Evolutionary conservation across 2,888 invertebrate genomes (phyloP).

Genomic region (Chrysolina oricalcia): DNA sequence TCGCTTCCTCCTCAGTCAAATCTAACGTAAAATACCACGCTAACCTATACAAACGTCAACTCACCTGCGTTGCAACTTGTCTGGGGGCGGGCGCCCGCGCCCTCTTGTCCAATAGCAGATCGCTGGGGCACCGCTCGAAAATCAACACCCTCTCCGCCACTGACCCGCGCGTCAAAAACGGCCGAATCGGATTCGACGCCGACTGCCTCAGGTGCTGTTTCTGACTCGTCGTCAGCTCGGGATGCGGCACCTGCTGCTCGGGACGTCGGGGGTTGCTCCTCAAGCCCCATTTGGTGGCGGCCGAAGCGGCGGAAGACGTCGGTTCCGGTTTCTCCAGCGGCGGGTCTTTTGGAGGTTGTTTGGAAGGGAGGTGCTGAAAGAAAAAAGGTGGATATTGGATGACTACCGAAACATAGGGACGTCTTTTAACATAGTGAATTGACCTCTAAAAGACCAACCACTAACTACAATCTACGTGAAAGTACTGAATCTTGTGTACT

Average conservation of each 20-base stretch:
- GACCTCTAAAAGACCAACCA: too few relatives aligned
- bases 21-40: not conserved
- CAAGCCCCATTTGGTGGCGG: slow-evolving; percentile 68
- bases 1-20: not conserved
- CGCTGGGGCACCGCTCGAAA: slow-evolving; percentile 91
- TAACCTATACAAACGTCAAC: slow-evolving; percentile 31
- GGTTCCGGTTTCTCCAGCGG: slow-evolving; percentile 38
- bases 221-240: slow-evolving; percentile 78
- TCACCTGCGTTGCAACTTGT: slow-evolving; percentile 64
- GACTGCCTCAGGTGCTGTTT: slow-evolving; percentile 73
- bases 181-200: slow-evolving; percentile 81
- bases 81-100: slow-evolving; percentile 74
- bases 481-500: too few relatives aligned
- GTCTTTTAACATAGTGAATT: too few relatives aligned
- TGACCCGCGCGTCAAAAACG: slow-evolving; percentile 90
- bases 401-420: too few relatives aligned
- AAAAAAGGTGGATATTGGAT: not conserved
- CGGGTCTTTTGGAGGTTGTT: slow-evolving; percentile 27
- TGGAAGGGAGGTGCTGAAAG: slow-evolving; percentile 28
- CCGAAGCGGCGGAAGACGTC: slow-evolving; percentile 19
- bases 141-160: slow-evolving; percentile 93
- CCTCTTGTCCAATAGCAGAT: slow-evolving; percentile 81
- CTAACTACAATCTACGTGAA: too few relatives aligned
- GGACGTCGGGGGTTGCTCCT: slow-evolving; percentile 69
- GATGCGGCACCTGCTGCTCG: slow-evolving; percentile 78